phyloP scores from a whole-genome alignment of 2,888 invertebrate genomes.

The Thymelicus lineola region DNA sequence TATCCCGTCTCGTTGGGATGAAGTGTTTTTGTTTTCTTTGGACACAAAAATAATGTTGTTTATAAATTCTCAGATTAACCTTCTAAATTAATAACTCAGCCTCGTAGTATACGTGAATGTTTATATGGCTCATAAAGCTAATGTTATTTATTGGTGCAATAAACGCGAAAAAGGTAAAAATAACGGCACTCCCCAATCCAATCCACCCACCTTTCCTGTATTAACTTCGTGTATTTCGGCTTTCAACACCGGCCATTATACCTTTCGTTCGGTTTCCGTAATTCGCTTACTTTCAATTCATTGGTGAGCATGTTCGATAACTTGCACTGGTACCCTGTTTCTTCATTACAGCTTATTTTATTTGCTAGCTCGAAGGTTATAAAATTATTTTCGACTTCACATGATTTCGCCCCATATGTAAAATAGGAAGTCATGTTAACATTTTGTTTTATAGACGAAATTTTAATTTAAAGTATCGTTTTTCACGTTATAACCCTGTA shows the following conservation, averaged over 20 bases:
- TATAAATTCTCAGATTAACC: background rate
- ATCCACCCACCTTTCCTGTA: slow-evolving; percentile 23
- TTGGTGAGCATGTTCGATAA: background rate
- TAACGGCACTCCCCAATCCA: slow-evolving; percentile 38
- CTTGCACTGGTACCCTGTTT: too few relatives aligned
- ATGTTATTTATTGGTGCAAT: slow-evolving; percentile 48
- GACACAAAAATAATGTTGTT: too few relatives aligned
- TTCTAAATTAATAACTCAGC: slow-evolving; percentile 44
- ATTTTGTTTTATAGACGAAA: too few relatives aligned
- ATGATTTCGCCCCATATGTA: too few relatives aligned
- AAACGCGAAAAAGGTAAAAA: slow-evolving; percentile 42
- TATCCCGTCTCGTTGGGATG: too few relatives aligned
- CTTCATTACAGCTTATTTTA: too few relatives aligned
- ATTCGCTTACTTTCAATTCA: background rate
- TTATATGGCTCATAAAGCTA: slow-evolving; percentile 47
- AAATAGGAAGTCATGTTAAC: too few relatives aligned
- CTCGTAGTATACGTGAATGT: slow-evolving; percentile 27
- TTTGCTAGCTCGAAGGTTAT: too few relatives aligned
- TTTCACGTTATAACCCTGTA: too few relatives aligned
- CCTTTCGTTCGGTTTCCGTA: background rate
- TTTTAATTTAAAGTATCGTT: too few relatives aligned
- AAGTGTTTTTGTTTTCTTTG: too few relatives aligned
- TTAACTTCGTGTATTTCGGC: slow-evolving; percentile 24
- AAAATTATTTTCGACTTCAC: too few relatives aligned
- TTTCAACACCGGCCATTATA: slow-evolving; percentile 2